Percentiles rank a stretch among this genome's conserved stretches.
Conservation (phyloP, 2,888 invertebrate species). For the Pogonocherus hispidulus region DNA sequence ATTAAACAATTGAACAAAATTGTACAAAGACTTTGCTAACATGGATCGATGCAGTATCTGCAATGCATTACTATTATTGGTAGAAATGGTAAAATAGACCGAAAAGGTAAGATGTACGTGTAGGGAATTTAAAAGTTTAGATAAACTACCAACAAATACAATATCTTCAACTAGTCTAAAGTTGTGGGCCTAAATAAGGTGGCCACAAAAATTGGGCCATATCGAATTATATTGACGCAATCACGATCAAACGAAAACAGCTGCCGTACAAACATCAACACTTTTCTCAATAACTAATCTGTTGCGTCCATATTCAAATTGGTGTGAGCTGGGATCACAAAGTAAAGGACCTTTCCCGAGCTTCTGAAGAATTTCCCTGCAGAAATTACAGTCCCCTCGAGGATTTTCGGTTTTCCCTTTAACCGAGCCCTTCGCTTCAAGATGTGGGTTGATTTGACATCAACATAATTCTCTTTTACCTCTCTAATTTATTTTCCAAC, state of each 20-base stretch:
- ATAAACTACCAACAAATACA: no score
- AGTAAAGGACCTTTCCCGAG: conserved; percentile 6
- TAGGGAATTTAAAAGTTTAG: no score
- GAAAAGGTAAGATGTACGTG: neutral
- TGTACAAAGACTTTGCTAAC: neutral
- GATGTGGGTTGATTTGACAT: conserved; percentile 30
- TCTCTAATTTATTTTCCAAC: conserved; percentile 18
- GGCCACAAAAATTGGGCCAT: no score
- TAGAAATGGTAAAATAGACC: neutral
- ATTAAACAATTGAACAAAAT: conserved; percentile 2
- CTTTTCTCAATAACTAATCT: no score
- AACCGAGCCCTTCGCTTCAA: conserved; percentile 11
- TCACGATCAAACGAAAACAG: no score
- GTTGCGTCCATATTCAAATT: neutral
- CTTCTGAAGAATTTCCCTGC: conserved; percentile 11
- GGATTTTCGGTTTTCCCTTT: conserved; percentile 29
- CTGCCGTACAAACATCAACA: no score
- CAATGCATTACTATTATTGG: neutral
- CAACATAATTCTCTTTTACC: conserved; percentile 21
- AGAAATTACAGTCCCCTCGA: conserved; percentile 20
- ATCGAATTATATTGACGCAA: no score
- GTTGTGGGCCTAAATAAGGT: no score
- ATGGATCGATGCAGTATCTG: neutral
- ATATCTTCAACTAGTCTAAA: neutral
- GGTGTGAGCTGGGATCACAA: neutral